A percentile compares a stretch with the other conserved stretches of the same genome.
phyloP scores from a whole-genome alignment of 2,113 vertebrate species.

The human (Homo sapiens) region GRCh38 chr14:20383501-20384000 shows the following conservation, averaged over 20 bases:
- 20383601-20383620: constrained; percentile 68
- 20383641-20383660: constrained; percentile 78
- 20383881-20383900: constrained; percentile 10
- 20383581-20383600: constrained; percentile 53
- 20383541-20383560: constrained; percentile 87
- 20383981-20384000: not conserved
- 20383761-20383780: constrained; percentile 63
- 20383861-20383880: constrained; percentile 75
- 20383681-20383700: not conserved
- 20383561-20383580: constrained; percentile 85
- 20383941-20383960: not conserved
- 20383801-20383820: constrained; percentile 84
- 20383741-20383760: constrained; percentile 86
- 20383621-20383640: constrained; percentile 87
- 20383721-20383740: not conserved
- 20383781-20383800: constrained; percentile 83
- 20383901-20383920: constrained; percentile 70
- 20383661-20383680: not conserved
- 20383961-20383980: no score
- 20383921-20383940: not conserved
- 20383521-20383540: constrained; percentile 79
- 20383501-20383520: constrained; percentile 92
- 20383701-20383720: not conserved
- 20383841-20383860: constrained; percentile 89
- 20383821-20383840: constrained; percentile 86